Evolutionary conservation across 2,797 vertebrate species (phyloP).

Genomic region (Cottoperca gobio): DNA sequence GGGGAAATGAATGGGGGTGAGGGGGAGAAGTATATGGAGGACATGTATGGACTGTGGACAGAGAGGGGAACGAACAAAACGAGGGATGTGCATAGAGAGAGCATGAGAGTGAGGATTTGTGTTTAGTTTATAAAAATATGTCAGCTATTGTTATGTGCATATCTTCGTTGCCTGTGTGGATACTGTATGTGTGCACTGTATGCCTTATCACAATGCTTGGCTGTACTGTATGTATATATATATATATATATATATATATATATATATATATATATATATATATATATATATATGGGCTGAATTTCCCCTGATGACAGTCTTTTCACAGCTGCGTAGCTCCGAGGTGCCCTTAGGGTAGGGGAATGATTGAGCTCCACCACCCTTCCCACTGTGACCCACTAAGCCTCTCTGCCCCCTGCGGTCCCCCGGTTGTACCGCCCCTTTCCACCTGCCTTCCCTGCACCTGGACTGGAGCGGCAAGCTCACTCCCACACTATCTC

Average conservation of each 20-base stretch:
- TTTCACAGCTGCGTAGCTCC: conserved; percentile 65
- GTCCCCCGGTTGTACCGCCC: conserved; percentile 53
- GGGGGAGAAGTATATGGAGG: conserved; percentile 10
- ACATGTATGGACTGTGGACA: conserved; percentile 41
- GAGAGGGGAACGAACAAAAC: conserved; percentile 37
- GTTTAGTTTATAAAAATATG: conserved; percentile 34
- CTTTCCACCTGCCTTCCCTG: conserved; percentile 62
- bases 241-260: no score
- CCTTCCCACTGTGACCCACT: conserved; percentile 67
- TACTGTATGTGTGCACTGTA: no score
- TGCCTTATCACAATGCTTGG: no score
- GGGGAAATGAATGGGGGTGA: conserved; percentile 52
- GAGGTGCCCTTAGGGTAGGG: conserved; percentile 62
- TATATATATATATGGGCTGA: conserved; percentile 26
- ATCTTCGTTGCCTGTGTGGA: not conserved
- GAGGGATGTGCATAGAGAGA: conserved; percentile 4
- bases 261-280: no score
- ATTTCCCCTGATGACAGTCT: conserved; percentile 55
- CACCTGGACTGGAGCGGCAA: conserved; percentile 61
- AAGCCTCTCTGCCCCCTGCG: conserved; percentile 55
- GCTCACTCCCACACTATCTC: conserved; percentile 12
- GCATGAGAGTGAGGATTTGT: conserved; percentile 12
- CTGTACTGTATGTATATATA: no score
- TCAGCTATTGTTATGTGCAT: conserved; percentile 30
- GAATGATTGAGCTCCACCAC: conserved; percentile 74